Conservation (phyloP, 1,140 invertebrate species). For the Galleria mellonella region DNA sequence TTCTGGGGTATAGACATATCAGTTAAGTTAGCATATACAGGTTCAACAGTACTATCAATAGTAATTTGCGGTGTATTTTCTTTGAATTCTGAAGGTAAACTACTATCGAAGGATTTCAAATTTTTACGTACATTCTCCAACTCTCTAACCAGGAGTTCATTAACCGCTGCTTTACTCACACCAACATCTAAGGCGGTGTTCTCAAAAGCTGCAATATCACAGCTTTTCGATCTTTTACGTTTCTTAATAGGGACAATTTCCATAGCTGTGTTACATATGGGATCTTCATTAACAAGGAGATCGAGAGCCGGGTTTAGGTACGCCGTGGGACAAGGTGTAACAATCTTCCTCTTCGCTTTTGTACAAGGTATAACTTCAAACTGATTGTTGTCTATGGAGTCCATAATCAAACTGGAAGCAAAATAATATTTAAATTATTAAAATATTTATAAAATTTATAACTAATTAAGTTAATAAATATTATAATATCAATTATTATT, state of each 20-base stretch:
- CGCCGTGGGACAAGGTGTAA: constrained; percentile 48
- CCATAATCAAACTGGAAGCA: constrained; percentile 46
- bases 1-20: constrained; percentile 15
- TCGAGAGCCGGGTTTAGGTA: constrained; percentile 67
- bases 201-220: constrained; percentile 57
- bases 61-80: neutral
- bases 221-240: constrained; percentile 50
- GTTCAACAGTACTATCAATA: constrained; percentile 15
- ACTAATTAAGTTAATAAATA: no score
- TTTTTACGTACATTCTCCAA: constrained; percentile 65
- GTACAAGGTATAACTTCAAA: constrained; percentile 59
- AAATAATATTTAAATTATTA: constrained; percentile 4
- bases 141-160: constrained; percentile 56
- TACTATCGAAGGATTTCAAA: constrained; percentile 24
- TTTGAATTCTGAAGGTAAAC: neutral
- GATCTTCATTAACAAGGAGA: constrained; percentile 62
- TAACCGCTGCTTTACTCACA: constrained; percentile 49
- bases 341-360: constrained; percentile 53
- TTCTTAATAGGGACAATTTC: constrained; percentile 63
- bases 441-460: neutral
- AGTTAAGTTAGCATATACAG: constrained; percentile 48
- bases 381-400: constrained; percentile 64
- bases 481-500: no score
- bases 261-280: constrained; percentile 70
- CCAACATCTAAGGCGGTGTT: constrained; percentile 63